These are phyloP conservation scores for Oscheius sp. DNA, from an alignment of 2,888 invertebrate genomes.

Conservation along the genomic window DNA sequence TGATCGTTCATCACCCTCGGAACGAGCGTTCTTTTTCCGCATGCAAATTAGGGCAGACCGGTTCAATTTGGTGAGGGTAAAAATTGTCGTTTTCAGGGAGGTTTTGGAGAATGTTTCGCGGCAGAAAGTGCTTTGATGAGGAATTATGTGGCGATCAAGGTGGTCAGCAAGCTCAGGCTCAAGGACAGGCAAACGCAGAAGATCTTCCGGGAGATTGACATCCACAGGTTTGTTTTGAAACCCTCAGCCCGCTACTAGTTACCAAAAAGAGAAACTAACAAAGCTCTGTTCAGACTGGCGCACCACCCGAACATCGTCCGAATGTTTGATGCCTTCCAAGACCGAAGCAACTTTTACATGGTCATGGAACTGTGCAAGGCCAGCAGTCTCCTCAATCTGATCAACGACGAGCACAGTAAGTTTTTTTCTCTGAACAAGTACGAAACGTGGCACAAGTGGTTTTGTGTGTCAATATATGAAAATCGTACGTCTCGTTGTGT, in stretches of 20 bases:
- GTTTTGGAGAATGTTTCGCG: constrained; percentile 35
- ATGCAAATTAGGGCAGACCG: constrained; percentile 11
- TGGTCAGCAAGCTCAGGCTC: constrained; percentile 18
- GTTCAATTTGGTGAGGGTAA: neutral
- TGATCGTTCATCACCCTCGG: constrained; percentile 12
- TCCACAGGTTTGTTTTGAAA: constrained; percentile 26
- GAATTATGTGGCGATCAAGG: constrained; percentile 27
- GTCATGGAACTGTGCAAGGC: constrained; percentile 34
- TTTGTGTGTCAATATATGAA: too few relatives aligned
- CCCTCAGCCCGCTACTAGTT: too few relatives aligned
- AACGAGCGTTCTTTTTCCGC: neutral
- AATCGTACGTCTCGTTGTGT: constrained; percentile 17
- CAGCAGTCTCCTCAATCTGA: constrained; percentile 21
- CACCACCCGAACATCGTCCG: constrained; percentile 33
- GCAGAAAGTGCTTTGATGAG: neutral
- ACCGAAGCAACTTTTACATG: constrained; percentile 21
- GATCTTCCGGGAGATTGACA: constrained; percentile 31
- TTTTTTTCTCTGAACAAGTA: neutral
- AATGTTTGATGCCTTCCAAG: constrained; percentile 23
- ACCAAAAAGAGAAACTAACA: too few relatives aligned
- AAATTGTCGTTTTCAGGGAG: constrained; percentile 33
- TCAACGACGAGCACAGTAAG: constrained; percentile 33
- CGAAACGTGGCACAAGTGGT: neutral
- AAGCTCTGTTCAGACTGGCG: constrained; percentile 1
- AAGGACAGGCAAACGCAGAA: constrained; percentile 17